Conservation (phyloP, 2,113 vertebrate genomes). For the Loxodonta africana region DNA sequence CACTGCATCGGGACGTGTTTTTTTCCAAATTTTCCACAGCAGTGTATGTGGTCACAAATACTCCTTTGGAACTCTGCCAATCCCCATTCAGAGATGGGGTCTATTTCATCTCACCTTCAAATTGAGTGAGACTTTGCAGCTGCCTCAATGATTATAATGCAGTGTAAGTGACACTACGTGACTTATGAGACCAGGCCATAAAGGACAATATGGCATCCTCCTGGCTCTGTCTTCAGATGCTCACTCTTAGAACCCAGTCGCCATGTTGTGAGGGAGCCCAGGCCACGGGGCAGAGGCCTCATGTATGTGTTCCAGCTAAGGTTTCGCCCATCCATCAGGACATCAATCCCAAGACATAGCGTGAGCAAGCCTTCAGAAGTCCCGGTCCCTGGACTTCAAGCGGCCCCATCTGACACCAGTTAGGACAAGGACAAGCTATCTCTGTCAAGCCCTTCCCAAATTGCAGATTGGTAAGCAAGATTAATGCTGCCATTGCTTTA, state of each 20-base stretch:
- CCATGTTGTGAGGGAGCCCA: background rate
- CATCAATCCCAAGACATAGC: background rate
- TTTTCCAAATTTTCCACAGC: background rate
- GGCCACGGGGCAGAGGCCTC: background rate
- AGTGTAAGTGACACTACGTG: too few relatives aligned
- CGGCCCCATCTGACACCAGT: background rate
- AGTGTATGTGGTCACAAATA: background rate
- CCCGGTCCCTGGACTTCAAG: background rate
- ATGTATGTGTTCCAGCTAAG: background rate
- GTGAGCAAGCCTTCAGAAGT: background rate
- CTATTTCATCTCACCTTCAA: background rate
- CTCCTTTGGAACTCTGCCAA: background rate
- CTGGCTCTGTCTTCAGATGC: background rate
- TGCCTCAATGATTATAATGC: background rate
- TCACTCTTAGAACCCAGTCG: background rate
- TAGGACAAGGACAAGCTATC: background rate
- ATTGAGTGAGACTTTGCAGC: background rate
- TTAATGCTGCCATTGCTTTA: background rate
- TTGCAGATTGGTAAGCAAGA: background rate
- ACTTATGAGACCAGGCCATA: background rate
- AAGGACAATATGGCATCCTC: background rate
- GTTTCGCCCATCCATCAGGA: background rate
- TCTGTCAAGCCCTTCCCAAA: background rate
- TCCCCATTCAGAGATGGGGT: background rate
- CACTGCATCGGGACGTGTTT: background rate